Evolutionary conservation across 2,888 invertebrate species (phyloP).

Genomic region (Tachina fera): DNA sequence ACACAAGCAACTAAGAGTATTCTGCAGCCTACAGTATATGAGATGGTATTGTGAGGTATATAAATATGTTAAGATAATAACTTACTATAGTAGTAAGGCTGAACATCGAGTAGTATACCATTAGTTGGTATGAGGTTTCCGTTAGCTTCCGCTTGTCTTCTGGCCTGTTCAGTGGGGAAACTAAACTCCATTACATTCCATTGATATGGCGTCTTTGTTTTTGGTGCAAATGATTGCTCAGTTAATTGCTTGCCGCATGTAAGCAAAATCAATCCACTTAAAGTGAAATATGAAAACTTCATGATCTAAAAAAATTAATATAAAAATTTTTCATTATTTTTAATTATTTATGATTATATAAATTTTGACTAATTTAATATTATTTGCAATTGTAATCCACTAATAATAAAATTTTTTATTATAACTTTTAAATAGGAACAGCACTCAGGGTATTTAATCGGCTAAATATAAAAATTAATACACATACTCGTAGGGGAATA

Average conservation of each 20-base stretch:
- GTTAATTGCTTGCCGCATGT: neutral
- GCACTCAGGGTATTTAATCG: too few species aligned
- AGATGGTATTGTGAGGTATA: too few species aligned
- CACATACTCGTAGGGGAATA: too few species aligned
- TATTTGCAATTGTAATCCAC: too few species aligned
- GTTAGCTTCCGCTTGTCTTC: slow-evolving; percentile 82
- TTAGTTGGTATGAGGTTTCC: slow-evolving; percentile 85
- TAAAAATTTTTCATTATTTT: neutral
- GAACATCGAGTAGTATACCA: slow-evolving; percentile 85
- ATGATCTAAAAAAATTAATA: slow-evolving; percentile 33
- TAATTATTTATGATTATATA: too few species aligned
- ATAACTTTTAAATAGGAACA: too few species aligned
- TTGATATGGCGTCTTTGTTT: slow-evolving; percentile 83
- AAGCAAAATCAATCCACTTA: neutral
- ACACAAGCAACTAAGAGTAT: too few species aligned
- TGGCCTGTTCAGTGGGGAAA: slow-evolving; percentile 84
- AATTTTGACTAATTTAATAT: too few species aligned
- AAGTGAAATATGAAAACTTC: neutral
- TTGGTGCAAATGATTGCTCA: neutral
- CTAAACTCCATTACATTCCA: slow-evolving; percentile 88
- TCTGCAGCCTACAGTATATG: too few species aligned
- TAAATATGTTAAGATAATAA: slow-evolving; percentile 3
- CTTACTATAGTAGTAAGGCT: slow-evolving; percentile 74
- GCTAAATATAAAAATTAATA: too few species aligned
- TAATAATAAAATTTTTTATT: too few species aligned